Conservation (phyloP, 2,888 invertebrate species). For the Aspidapion aeneum region DNA sequence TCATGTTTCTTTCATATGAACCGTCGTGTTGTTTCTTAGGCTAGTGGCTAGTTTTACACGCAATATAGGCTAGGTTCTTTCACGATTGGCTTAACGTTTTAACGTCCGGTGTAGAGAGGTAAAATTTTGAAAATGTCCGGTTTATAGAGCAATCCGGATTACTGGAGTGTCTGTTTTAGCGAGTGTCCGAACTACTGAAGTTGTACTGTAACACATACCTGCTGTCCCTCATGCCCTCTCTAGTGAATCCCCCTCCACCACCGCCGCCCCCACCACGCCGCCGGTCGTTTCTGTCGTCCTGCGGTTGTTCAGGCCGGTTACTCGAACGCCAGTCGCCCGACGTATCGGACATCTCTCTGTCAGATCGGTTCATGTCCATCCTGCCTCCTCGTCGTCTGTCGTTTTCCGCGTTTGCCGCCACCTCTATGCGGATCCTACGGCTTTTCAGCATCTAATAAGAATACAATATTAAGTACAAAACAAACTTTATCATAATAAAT, state of each 20-base stretch:
- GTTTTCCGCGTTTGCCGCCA: conserved; percentile 71
- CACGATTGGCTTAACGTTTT: too few species aligned
- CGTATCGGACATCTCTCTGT: conserved; percentile 59
- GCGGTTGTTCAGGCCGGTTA: conserved; percentile 47
- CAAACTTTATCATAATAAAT: background rate
- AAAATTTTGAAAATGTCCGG: too few species aligned
- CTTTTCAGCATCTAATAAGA: conserved; percentile 65
- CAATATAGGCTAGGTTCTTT: too few species aligned
- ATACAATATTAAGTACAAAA: too few species aligned
- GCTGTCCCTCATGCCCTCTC: conserved; percentile 35
- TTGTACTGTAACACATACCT: conserved; percentile 1
- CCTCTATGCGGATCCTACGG: conserved; percentile 74
- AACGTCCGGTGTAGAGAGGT: too few species aligned
- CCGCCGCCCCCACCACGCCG: conserved; percentile 37
- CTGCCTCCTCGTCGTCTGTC: conserved; percentile 59
- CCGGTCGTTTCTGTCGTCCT: conserved; percentile 30
- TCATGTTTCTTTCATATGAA: too few species aligned
- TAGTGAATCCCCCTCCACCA: conserved; percentile 34
- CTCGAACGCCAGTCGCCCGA: conserved; percentile 76
- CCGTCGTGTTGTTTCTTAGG: too few species aligned
- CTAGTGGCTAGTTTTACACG: too few species aligned
- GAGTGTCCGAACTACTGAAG: too few species aligned
- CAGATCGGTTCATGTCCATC: conserved; percentile 49
- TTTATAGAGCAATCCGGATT: too few species aligned
- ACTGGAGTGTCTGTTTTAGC: too few species aligned